phyloP scores from a whole-genome alignment of 92 coral and sea anemone genomes.

The Phenganax marumi region DNA sequence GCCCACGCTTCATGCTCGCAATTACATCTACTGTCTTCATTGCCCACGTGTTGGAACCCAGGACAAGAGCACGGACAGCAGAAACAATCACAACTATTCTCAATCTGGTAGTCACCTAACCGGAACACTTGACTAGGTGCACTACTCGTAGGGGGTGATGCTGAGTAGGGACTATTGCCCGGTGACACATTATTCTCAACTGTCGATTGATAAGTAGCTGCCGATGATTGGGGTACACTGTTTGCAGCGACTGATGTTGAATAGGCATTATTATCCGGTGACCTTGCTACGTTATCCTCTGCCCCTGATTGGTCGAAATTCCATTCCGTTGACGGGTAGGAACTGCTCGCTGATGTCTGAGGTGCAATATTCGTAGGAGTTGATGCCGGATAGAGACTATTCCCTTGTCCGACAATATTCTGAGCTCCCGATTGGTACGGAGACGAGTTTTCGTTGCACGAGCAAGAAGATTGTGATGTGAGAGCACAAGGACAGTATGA shows the following conservation, averaged over 20 bases:
- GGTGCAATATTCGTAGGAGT: too few relatives aligned
- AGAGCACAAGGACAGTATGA: neutral
- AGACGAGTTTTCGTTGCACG: slow-evolving; percentile 20
- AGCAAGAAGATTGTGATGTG: slow-evolving; percentile 18
- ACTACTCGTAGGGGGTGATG: neutral
- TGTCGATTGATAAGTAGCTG: too few relatives aligned
- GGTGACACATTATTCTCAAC: neutral
- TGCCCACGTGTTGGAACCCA: neutral
- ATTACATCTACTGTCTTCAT: neutral
- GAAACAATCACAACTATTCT: slow-evolving; percentile 19
- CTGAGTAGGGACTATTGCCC: neutral
- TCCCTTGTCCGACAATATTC: too few relatives aligned
- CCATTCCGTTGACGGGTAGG: slow-evolving; percentile 3
- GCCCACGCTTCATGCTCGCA: neutral
- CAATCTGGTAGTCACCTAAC: neutral
- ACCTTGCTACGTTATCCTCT: neutral
- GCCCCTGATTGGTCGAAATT: slow-evolving; percentile 8
- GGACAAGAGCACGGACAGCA: slow-evolving; percentile 36
- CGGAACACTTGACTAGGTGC: slow-evolving; percentile 3
- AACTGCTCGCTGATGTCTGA: too few relatives aligned
- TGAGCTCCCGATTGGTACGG: neutral
- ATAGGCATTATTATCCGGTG: neutral
- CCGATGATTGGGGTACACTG: neutral
- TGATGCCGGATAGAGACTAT: too few relatives aligned
- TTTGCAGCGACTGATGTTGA: neutral